A percentile compares a stretch with the other conserved stretches of the same genome.
Conservation (phyloP, 2,888 invertebrate species). For the Pyrochroa serraticornis region DNA sequence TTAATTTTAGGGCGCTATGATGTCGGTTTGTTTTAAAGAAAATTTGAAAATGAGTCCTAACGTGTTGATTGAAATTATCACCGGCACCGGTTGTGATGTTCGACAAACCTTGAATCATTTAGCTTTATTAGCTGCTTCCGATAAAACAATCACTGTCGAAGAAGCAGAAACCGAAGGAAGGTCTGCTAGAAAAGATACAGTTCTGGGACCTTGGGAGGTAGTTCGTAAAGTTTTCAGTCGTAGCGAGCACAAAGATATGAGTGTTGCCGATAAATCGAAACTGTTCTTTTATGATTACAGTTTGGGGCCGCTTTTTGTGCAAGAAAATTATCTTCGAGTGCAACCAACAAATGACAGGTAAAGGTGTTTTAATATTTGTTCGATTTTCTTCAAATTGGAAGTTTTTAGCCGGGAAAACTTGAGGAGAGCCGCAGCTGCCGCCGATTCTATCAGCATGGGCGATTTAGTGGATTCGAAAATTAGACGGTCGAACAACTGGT, state of each 20-base stretch:
- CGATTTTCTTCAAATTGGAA: not conserved
- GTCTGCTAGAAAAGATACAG: slow-evolving; percentile 79
- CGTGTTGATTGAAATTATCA: slow-evolving; percentile 82
- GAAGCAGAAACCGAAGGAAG: slow-evolving; percentile 66
- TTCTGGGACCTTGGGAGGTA: slow-evolving; percentile 94
- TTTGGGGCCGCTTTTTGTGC: slow-evolving; percentile 94
- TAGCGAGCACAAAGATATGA: slow-evolving; percentile 79
- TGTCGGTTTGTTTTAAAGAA: slow-evolving; percentile 91
- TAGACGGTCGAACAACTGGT: slow-evolving; percentile 83
- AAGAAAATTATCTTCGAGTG: slow-evolving; percentile 92
- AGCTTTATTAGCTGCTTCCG: slow-evolving; percentile 75
- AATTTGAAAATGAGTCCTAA: slow-evolving; percentile 78
- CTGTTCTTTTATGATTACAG: slow-evolving; percentile 98
- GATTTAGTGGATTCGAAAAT: slow-evolving; percentile 86
- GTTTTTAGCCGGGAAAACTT: slow-evolving; percentile 31
- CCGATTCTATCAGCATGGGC: slow-evolving; percentile 84
- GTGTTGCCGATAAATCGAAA: slow-evolving; percentile 80
- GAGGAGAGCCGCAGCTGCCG: slow-evolving; percentile 75
- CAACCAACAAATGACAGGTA: slow-evolving; percentile 77
- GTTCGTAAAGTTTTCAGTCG: slow-evolving; percentile 85
- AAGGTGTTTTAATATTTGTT: slow-evolving; percentile 37
- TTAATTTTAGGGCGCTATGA: slow-evolving; percentile 77
- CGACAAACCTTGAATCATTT: slow-evolving; percentile 92
- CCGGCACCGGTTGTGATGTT: slow-evolving; percentile 89
- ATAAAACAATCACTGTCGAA: slow-evolving; percentile 58